Percentiles rank a stretch among this genome's conserved stretches.
phyloP scores from a whole-genome alignment of 2,797 vertebrate species.

The Fringilla coelebs region DNA sequence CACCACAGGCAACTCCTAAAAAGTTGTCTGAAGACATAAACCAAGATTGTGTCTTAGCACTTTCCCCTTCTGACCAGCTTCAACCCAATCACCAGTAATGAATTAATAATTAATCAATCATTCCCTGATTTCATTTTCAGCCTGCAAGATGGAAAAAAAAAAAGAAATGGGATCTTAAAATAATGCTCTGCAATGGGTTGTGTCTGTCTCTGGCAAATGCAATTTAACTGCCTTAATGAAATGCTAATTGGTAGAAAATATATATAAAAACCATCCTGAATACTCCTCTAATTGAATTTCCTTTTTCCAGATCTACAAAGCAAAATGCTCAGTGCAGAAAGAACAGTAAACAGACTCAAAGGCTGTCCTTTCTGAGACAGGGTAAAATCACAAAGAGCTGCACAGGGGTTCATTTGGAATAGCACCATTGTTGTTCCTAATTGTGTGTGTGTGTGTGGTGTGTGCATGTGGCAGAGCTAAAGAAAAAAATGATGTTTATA shows the following conservation, averaged over 20 bases:
- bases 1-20: background rate
- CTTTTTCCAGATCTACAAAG: constrained; percentile 40
- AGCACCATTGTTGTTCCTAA: constrained; percentile 18
- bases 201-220: constrained; percentile 69
- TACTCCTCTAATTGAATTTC: constrained; percentile 67
- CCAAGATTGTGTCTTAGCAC: background rate
- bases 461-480: background rate
- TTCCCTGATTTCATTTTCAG: constrained; percentile 60
- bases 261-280: constrained; percentile 67
- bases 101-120: constrained; percentile 66
- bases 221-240: constrained; percentile 76
- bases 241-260: constrained; percentile 73
- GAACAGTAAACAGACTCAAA: constrained; percentile 50
- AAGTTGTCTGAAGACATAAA: background rate
- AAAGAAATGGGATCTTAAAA: constrained; percentile 57
- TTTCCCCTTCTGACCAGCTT: background rate
- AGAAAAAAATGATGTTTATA: constrained; percentile 33
- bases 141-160: background rate
- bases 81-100: constrained; percentile 42
- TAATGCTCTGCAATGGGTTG: constrained; percentile 57
- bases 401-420: background rate
- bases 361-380: background rate
- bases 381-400: background rate
- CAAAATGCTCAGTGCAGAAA: background rate
- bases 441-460: background rate